Evolutionary conservation across 2,888 invertebrate species (phyloP), one percentile per base, ranked within the genome.

Genomic region (Drosophila neonasuta): DNA sequence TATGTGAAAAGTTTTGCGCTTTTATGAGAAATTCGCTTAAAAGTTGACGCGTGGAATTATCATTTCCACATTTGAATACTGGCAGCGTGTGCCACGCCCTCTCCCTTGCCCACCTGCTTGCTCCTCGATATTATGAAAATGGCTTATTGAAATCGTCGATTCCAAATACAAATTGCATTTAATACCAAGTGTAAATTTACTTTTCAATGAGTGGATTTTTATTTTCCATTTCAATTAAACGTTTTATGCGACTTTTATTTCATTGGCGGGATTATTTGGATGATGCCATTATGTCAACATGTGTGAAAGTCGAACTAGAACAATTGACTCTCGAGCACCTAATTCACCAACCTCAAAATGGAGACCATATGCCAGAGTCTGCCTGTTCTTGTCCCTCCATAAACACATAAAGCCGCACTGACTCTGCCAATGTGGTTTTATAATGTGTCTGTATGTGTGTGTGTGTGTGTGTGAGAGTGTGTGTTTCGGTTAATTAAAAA

Each of bases 401-500:
- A 65, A 79, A 55, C 67, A 75, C 73, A 75, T 77, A 70, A 62
- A 42, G 60, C 71, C 65, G 54, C 42, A 57, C 52, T 48, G 63
- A 44, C 64, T 59, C 64, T 56, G 72, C 36, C 41, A 59, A 41
- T 75, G 71, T 60, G 77, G 61, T 60, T 74, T 73, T 51, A 45
- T 42, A 58, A 70, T 59, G 15, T 39, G 29, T 60, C 9, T 64
- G 44, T 56, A 51, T 39, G n/a, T 36, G 59, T 45, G 69, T 62
- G 36, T 52, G 30, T 65, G 30, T 64, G 29, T 58, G 36, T 65
- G 46, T 29, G 24, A 39, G 50, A 41, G 61, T 48, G 66, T 72
- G 59, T 63, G 55, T 56, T 65, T 68, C 45, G 74, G 77, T 79
- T 79, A 79, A 79, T 79, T 79, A 80, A 82, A 79, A 77, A 77